A percentile compares a stretch with the other conserved stretches of the same genome.
These are phyloP conservation scores for Anisognathus igniventris DNA, from an alignment of 2,797 vertebrate species.

Conservation along the genomic window DNA sequence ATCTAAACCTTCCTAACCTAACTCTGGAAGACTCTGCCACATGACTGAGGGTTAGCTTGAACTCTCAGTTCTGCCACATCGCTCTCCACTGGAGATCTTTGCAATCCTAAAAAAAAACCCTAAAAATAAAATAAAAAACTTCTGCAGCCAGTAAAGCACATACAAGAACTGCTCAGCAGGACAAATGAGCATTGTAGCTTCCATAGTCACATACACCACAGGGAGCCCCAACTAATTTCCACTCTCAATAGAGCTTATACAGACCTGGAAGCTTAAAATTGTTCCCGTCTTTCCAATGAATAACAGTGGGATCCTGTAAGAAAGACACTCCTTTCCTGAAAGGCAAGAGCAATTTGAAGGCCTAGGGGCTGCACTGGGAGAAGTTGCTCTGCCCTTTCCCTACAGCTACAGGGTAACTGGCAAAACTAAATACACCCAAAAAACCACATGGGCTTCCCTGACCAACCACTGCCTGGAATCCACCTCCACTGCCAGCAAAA, in stretches of 20 bases:
- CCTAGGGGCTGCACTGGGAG: not conserved
- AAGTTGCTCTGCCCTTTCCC: not conserved
- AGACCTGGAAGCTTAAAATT: slow-evolving; percentile 68
- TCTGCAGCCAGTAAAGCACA: slow-evolving; percentile 53
- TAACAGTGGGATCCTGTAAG: slow-evolving; percentile 38
- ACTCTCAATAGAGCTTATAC: slow-evolving; percentile 66
- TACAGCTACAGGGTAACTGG: accelerated
- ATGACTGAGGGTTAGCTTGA: not conserved
- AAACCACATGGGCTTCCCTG: not conserved
- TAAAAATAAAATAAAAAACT: not conserved
- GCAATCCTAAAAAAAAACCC: not conserved
- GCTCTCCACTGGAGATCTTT: not conserved
- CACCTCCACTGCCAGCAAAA: not conserved
- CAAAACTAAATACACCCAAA: not conserved
- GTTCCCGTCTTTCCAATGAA: slow-evolving; percentile 53
- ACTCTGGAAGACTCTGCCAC: not conserved
- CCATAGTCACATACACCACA: slow-evolving; percentile 58
- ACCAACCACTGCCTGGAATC: not conserved
- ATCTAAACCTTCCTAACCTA: not conserved
- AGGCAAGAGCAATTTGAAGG: slow-evolving; percentile 25
- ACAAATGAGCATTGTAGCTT: slow-evolving; percentile 67
- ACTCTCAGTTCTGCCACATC: not conserved
- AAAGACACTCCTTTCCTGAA: slow-evolving; percentile 37
- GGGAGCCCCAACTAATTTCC: slow-evolving; percentile 68
- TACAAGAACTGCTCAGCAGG: slow-evolving; percentile 53